Percentiles rank a stretch among this genome's conserved stretches.
Evolutionary conservation across 2,797 vertebrate species (phyloP).

Genomic region (Enteromius treurensis): DNA sequence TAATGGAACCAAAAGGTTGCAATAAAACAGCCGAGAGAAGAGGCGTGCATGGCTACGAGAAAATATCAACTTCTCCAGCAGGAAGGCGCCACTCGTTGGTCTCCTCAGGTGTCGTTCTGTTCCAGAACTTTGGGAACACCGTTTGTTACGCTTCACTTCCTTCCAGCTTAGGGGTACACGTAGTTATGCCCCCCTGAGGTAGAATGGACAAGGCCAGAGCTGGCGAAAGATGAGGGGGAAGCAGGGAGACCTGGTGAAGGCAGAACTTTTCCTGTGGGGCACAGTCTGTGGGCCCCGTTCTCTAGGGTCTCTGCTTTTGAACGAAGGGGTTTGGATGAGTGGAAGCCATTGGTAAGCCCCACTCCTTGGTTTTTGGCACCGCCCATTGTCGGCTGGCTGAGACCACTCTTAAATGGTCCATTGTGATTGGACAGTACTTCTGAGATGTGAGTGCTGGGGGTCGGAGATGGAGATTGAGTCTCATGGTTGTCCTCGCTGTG

Average conservation of each 20-base stretch:
- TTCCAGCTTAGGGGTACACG: conserved; percentile 74
- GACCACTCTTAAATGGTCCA: conserved; percentile 60
- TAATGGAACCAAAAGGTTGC: conserved; percentile 68
- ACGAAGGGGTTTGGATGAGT: conserved; percentile 69
- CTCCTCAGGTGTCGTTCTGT: conserved; percentile 17
- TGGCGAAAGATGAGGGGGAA: conserved; percentile 74
- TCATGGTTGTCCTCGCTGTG: conserved; percentile 33
- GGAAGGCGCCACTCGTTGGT: conserved; percentile 1
- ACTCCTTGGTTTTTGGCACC: conserved; percentile 59
- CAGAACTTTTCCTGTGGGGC: conserved; percentile 71
- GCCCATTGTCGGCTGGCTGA: conserved; percentile 56
- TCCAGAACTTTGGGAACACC: conserved; percentile 28
- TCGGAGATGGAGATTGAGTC: conserved; percentile 59
- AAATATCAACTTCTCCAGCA: conserved; percentile 27
- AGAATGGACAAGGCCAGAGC: conserved; percentile 77
- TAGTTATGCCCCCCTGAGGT: conserved; percentile 79
- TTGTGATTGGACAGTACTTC: conserved; percentile 70
- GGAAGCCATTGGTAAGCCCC: conserved; percentile 84
- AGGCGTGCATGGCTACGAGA: conserved; percentile 21
- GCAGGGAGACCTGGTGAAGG: conserved; percentile 60
- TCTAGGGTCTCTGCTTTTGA: conserved; percentile 70
- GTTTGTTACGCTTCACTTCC: conserved; percentile 37
- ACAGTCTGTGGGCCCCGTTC: conserved; percentile 76
- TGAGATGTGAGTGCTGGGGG: conserved; percentile 63
- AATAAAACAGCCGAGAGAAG: conserved; percentile 63